Evolutionary conservation across 2,113 vertebrate genomes (phyloP).

Genomic region (Thalassoma bifasciatum): DNA sequence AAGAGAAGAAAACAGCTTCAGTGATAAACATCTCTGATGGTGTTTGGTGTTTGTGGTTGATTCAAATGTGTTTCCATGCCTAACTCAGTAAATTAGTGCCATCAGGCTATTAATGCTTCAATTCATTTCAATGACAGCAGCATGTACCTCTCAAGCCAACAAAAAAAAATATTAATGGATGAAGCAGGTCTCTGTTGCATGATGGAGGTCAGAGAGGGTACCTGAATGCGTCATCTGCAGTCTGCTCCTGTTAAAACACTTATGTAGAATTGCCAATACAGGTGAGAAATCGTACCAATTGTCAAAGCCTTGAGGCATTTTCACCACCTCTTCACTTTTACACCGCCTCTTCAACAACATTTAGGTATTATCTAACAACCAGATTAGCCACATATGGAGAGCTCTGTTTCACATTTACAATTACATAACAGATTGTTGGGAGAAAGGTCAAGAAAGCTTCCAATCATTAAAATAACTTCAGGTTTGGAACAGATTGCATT

Average conservation of each 20-base stretch:
- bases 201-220: background rate
- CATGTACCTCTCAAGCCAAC: background rate
- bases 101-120: constrained; percentile 23
- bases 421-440: background rate
- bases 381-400: background rate
- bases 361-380: constrained; percentile 3
- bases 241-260: constrained; percentile 25
- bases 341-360: constrained; percentile 44
- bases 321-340: constrained; percentile 44
- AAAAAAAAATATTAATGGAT: constrained; percentile 50
- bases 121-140: constrained; percentile 24
- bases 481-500: background rate
- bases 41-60: background rate
- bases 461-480: too few species aligned
- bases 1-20: background rate
- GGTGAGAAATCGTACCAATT: constrained; percentile 34
- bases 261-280: constrained; percentile 29
- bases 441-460: background rate
- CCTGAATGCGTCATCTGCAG: constrained; percentile 26
- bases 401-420: constrained; percentile 6
- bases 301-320: constrained; percentile 27
- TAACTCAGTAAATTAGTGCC: constrained; percentile 6
- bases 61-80: constrained; percentile 4
- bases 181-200: background rate
- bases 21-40: background rate